Base-by-base conservation (phyloP, 2,888 invertebrate species). In the Operophtera brumata region DNA sequence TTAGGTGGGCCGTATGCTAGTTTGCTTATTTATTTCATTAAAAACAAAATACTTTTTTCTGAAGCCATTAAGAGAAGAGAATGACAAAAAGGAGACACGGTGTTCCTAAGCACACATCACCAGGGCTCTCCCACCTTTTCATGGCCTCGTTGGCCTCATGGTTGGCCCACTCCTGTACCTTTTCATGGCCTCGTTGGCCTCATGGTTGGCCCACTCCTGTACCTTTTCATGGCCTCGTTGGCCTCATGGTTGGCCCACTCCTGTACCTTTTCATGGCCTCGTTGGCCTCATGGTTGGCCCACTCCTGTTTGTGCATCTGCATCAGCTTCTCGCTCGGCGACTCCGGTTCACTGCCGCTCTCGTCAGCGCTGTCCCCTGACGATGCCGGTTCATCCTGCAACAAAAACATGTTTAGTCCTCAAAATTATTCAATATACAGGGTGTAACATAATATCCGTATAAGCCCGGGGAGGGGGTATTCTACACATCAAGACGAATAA, bases 351-450 rank as follows among this genome's bases (percentile, higher is more conserved):
- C 91, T 91, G 64, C 90, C 91, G 39, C 90, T 90, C 67, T 91
- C 91, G 51, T 91, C 91, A 0, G 90, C 90, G 39, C 91, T 91
- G 57, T 91, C 91, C 0, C 88, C 90, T n/a, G 86, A 90, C 0
- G 90, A 86, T 6, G 87, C 82, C 46, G 90, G 89, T 57, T 90
- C 90, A 34, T 89, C 88, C 91, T 91, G 75, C 0, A 64, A 70
- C 53, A 63, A 72, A 30, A 30, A 20, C 20, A 20, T 20, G 20
- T 20, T 20, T 20, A 3, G 20, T 20, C 20, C 4, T 20, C 20
- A 20, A 2, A 20, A 20, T 3, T 20, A 20, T 20, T 20, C 20
- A n/a, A n/a, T n/a, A n/a, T n/a, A n/a, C n/a, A n/a, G n/a, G n/a
- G n/a, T n/a, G n/a, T n/a, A n/a, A n/a, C n/a, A n/a, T n/a, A n/a